Evolutionary conservation across 92 coral and sea anemone species (phyloP).

Genomic region (Epizoanthus illoricatus): DNA sequence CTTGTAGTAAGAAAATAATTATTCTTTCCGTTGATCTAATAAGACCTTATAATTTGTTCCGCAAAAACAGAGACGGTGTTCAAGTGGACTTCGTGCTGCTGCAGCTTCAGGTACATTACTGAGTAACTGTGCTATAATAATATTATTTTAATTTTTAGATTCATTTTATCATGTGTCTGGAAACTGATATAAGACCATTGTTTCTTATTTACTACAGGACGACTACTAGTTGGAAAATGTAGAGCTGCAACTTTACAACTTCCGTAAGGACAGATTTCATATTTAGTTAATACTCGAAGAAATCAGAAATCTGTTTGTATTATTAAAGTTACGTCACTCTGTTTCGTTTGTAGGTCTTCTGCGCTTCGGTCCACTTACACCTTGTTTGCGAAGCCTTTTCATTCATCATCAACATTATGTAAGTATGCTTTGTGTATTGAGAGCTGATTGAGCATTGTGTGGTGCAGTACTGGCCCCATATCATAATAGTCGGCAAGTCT

Average conservation of each 20-base stretch:
- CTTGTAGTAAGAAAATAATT: not conserved
- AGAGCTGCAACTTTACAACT: slow-evolving; percentile 13
- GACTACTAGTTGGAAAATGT: slow-evolving; percentile 1
- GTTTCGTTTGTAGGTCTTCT: slow-evolving; percentile 14
- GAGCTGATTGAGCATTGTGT: not conserved
- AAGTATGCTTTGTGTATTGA: slow-evolving; percentile 14
- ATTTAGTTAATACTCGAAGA: not conserved
- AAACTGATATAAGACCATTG: not conserved
- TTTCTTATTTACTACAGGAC: slow-evolving; percentile 10
- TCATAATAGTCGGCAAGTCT: not conserved
- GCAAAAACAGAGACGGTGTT: slow-evolving; percentile 18
- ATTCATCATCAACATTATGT: slow-evolving; percentile 25
- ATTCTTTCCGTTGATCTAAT: not conserved
- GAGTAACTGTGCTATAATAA: too few relatives aligned
- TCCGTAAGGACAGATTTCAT: slow-evolving; percentile 6
- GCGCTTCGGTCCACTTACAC: not conserved
- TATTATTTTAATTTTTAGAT: too few relatives aligned
- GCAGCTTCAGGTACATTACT: slow-evolving; percentile 15
- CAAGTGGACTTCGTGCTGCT: slow-evolving; percentile 21
- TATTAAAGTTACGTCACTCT: not conserved
- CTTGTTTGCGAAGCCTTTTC: slow-evolving; percentile 14
- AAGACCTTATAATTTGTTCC: not conserved
- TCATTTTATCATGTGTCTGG: too few relatives aligned
- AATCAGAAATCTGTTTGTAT: not conserved
- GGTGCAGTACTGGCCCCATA: not conserved